Base-by-base conservation (phyloP, 2,888 invertebrate genomes). In the Volucella inanis region DNA sequence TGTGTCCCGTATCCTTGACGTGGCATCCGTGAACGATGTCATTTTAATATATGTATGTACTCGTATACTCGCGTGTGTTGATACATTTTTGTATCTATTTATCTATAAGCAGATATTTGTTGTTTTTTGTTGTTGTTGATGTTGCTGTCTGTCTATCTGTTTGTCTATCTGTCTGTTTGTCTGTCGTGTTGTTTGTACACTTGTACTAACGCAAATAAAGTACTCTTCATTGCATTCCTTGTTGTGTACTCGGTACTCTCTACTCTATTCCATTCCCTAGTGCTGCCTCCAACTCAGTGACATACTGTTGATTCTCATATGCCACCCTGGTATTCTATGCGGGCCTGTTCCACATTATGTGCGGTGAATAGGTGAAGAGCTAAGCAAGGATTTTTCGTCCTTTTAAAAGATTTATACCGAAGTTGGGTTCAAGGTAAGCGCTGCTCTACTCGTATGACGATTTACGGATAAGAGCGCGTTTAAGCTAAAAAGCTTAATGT, bases 161-260 rank as follows among this genome's bases (percentile, higher is more conserved):
- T 22, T 47, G 52, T 52, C n/a, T n/a, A 3, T 22, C 12, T 68
- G 70, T 64, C 50, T 49, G 49, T 68, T 22, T 59, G 22, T 22
- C 22, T 1, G 22, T 22, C 22, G 38, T 41, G 50, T 41, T 80
- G 54, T 57, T 41, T 61, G 43, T 80, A 31, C 31, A 15, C 55
- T 59, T 39, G 74, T 76, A n/a, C 61, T 72, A 67, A 57, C 75
- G 65, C 76, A 85, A 81, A 81, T 67, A 85, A 79, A 83, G 79
- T 83, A 68, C 68, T 79, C 67, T 83, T 81, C 67, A 81, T 81
- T 85, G 81, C 76, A 85, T 81, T 81, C 55, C 67, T 74, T 64
- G 72, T 61, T 54, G 41, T 80, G 68, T 31, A 6, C 31, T 31
- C 6, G 4, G 31, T 31, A 31, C 31, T 31, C 31, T 31, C 31